phyloP scores from a whole-genome alignment of 2,888 invertebrate species.

The Gibbula magus region DNA sequence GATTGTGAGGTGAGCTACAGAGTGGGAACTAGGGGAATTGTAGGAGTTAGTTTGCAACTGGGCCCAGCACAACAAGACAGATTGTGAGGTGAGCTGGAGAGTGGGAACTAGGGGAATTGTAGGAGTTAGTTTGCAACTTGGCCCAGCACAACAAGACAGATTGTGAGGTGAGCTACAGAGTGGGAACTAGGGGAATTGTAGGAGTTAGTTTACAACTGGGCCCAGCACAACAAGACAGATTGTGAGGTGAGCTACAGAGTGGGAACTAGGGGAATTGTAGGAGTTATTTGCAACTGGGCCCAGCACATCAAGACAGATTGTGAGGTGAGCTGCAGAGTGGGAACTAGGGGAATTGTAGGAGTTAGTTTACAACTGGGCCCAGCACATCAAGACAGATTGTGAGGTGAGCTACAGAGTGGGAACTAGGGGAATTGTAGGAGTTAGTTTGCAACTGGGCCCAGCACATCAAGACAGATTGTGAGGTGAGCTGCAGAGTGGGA shows the following conservation, averaged over 20 bases:
- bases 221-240: slow-evolving; percentile 85
- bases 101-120: neutral
- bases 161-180: slow-evolving; percentile 79
- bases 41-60: slow-evolving; percentile 77
- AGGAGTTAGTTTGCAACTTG: slow-evolving; percentile 77
- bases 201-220: slow-evolving; percentile 77
- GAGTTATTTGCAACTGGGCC: slow-evolving; percentile 78
- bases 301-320: slow-evolving; percentile 87
- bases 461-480: slow-evolving; percentile 87
- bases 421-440: neutral
- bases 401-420: slow-evolving; percentile 74
- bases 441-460: slow-evolving; percentile 79
- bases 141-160: slow-evolving; percentile 85
- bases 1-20: slow-evolving; percentile 80
- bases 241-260: slow-evolving; percentile 79
- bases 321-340: slow-evolving; percentile 74
- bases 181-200: neutral
- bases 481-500: slow-evolving; percentile 73
- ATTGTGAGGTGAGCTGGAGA: slow-evolving; percentile 80
- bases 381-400: slow-evolving; percentile 87
- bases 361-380: slow-evolving; percentile 78
- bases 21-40: neutral
- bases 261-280: neutral
- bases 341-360: neutral
- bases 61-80: slow-evolving; percentile 85